Conservation (phyloP, 2,888 invertebrate genomes). For the Caenorhabditis drosophilae region DNA sequence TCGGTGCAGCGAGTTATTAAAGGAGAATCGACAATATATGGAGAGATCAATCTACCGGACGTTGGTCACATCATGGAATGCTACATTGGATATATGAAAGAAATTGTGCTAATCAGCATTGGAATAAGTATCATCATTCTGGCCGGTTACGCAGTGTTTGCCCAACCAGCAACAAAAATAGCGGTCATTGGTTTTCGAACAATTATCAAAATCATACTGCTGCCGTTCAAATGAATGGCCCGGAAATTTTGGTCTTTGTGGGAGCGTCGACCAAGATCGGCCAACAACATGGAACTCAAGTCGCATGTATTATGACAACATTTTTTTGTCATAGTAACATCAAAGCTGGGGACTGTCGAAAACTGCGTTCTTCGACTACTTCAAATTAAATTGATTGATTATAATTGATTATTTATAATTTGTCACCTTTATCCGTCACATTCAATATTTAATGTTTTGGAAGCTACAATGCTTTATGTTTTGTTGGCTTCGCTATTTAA, state of each 20-base stretch:
- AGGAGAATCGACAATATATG: constrained; percentile 3
- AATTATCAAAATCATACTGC: background rate
- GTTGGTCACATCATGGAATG: background rate
- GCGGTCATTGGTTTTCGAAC: background rate
- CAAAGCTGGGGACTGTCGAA: background rate
- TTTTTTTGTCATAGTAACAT: background rate
- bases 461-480: too few species aligned
- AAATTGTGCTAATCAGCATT: background rate
- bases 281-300: background rate
- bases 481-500: too few species aligned
- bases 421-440: too few species aligned
- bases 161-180: background rate
- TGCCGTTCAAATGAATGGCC: background rate
- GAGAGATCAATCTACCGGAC: constrained; percentile 6
- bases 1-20: constrained; percentile 1
- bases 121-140: background rate
- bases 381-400: too few species aligned
- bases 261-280: background rate
- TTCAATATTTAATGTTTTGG: too few species aligned
- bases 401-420: too few species aligned
- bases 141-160: background rate
- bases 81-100: constrained; percentile 1
- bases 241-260: background rate
- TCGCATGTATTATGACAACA: background rate
- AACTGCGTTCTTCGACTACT: too few species aligned